A percentile compares a stretch with the other conserved stretches of the same genome.
phyloP scores from a whole-genome alignment of 2,888 invertebrate species.

The Pedicia rivosa region DNA sequence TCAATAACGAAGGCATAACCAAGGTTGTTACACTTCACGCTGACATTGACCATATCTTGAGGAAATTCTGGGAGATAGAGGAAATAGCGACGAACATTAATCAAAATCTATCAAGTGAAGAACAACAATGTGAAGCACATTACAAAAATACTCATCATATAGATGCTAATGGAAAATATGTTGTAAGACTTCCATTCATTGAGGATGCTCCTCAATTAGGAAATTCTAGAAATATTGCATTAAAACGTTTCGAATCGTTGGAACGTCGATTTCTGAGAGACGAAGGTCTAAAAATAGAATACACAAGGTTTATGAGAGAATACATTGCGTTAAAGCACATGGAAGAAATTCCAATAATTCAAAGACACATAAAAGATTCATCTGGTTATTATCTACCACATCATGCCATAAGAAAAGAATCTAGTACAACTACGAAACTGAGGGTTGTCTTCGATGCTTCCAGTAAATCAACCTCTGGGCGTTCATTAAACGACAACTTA shows the following conservation, averaged over 20 bases:
- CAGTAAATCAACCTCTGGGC: not conserved
- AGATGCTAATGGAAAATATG: not conserved
- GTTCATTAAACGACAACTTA: constrained; percentile 7
- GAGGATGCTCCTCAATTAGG: not conserved
- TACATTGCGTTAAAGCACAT: constrained; percentile 4
- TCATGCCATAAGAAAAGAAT: constrained; percentile 10
- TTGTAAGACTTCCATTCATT: constrained; percentile 2
- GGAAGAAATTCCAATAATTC: not conserved
- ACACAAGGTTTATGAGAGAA: constrained; percentile 5
- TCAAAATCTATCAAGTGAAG: too few relatives aligned
- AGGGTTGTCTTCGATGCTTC: constrained; percentile 8
- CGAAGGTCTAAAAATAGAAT: not conserved
- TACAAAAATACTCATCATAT: not conserved
- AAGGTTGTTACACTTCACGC: too few relatives aligned
- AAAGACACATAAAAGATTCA: not conserved
- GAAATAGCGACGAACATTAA: too few relatives aligned
- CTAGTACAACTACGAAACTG: constrained; percentile 6
- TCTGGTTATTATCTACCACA: constrained; percentile 14
- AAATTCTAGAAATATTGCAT: not conserved
- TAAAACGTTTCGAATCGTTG: not conserved
- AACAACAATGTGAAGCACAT: too few relatives aligned
- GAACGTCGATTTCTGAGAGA: too few relatives aligned
- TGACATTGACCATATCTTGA: too few relatives aligned
- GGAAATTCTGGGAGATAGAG: too few relatives aligned
- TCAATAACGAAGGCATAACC: too few relatives aligned